A percentile compares a stretch with the other conserved stretches of the same genome.
These are phyloP conservation scores for Carapus acus DNA, from an alignment of 2,797 vertebrate species.

Conservation along the genomic window DNA sequence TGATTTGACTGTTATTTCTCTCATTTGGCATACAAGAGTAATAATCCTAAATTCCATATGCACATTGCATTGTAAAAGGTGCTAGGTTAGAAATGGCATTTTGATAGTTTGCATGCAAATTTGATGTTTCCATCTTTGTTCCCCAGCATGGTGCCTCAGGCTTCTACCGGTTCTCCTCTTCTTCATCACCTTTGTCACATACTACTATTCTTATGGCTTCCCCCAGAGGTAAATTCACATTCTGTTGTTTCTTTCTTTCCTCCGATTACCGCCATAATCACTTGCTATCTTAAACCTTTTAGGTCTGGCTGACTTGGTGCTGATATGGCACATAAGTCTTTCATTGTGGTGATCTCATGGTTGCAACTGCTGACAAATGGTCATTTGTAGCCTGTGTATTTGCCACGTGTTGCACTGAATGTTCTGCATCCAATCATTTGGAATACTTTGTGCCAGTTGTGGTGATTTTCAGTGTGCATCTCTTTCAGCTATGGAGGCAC, in stretches of 20 bases:
- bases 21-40: no score
- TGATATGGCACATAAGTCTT: neutral
- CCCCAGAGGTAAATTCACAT: conserved; percentile 60
- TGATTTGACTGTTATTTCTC: neutral
- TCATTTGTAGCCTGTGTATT: conserved; percentile 24
- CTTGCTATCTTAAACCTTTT: no score
- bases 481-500: conserved; percentile 59
- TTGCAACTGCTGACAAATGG: conserved; percentile 22
- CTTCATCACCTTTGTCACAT: conserved; percentile 56
- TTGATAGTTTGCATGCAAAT: no score
- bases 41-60: no score
- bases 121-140: conserved; percentile 30
- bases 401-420: conserved; percentile 32
- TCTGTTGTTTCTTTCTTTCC: neutral
- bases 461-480: conserved; percentile 43
- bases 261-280: conserved; percentile 31
- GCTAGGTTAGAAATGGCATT: no score
- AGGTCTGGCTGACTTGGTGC: no score
- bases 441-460: conserved; percentile 31
- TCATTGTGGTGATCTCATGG: conserved; percentile 25
- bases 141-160: conserved; percentile 67
- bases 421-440: conserved; percentile 33
- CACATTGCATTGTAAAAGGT: no score
- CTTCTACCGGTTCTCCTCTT: conserved; percentile 61
- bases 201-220: conserved; percentile 69